Percentiles rank a stretch among this genome's conserved stretches.
These are phyloP conservation scores for Poeciliopsis presidionis DNA, from an alignment of 2,797 vertebrate species.

Conservation along the genomic window DNA sequence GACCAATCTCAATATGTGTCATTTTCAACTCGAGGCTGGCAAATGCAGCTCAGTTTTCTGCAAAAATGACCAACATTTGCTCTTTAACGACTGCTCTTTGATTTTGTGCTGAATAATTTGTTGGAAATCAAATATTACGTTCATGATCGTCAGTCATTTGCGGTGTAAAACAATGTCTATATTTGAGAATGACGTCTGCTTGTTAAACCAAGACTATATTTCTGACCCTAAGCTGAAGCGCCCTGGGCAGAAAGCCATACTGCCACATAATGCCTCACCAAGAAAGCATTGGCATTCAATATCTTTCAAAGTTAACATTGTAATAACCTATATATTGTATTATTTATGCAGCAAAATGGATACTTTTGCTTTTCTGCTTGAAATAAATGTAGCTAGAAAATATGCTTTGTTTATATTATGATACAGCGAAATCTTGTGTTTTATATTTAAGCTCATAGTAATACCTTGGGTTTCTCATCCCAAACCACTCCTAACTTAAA, in stretches of 20 bases:
- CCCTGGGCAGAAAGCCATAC: not conserved
- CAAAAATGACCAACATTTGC: no score
- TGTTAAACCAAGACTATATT: not conserved
- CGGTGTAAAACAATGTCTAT: not conserved
- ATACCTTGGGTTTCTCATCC: not conserved
- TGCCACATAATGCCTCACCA: not conserved
- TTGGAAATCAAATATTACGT: not conserved
- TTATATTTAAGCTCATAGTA: not conserved
- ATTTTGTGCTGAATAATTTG: not conserved
- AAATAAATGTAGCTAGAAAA: not conserved
- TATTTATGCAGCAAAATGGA: not conserved
- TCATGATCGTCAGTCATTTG: not conserved
- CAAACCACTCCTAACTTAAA: not conserved
- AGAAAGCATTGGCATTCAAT: not conserved
- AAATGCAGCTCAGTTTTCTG: not conserved
- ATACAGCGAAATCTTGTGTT: not conserved
- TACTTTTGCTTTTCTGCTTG: not conserved
- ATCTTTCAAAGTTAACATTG: not conserved
- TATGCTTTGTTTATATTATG: not conserved
- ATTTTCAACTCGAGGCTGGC: not conserved
- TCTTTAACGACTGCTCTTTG: not conserved
- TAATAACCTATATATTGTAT: not conserved
- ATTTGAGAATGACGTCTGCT: not conserved
- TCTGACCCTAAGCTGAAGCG: not conserved
- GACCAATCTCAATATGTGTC: not conserved